These are phyloP conservation scores for Gila robusta DNA, from an alignment of 2,797 vertebrate genomes.

Conservation along the genomic window DNA sequence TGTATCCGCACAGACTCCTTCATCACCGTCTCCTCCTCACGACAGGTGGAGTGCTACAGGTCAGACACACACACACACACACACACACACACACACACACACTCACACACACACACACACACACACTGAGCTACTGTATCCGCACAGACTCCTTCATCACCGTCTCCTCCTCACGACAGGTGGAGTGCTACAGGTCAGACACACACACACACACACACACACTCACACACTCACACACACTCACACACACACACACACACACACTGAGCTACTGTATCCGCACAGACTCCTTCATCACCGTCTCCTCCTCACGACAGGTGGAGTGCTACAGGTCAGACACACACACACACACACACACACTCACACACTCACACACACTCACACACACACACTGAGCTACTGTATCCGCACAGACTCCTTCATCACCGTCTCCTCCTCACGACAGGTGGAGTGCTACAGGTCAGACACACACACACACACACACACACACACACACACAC, in stretches of 20 bases:
- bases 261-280: conserved; percentile 88
- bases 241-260: too few relatives aligned
- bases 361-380: too few relatives aligned
- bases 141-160: conserved; percentile 95
- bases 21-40: conserved; percentile 91
- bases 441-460: conserved; percentile 96
- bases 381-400: conserved; percentile 80
- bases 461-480: conserved; percentile 65
- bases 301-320: conserved; percentile 90
- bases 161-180: conserved; percentile 88
- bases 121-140: conserved; percentile 87
- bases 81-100: too few relatives aligned
- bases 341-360: too few relatives aligned
- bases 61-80: conserved; percentile 65
- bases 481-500: background rate
- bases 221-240: background rate
- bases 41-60: conserved; percentile 96
- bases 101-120: too few relatives aligned
- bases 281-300: conserved; percentile 93
- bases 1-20: conserved; percentile 92
- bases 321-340: conserved; percentile 92
- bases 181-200: conserved; percentile 95
- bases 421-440: conserved; percentile 91
- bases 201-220: too few relatives aligned
- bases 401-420: conserved; percentile 92